Percentiles rank a stretch among this genome's conserved stretches.
These are phyloP conservation scores for Polyommatus iphigenia DNA, from an alignment of 2,888 invertebrate genomes.

Conservation along the genomic window DNA sequence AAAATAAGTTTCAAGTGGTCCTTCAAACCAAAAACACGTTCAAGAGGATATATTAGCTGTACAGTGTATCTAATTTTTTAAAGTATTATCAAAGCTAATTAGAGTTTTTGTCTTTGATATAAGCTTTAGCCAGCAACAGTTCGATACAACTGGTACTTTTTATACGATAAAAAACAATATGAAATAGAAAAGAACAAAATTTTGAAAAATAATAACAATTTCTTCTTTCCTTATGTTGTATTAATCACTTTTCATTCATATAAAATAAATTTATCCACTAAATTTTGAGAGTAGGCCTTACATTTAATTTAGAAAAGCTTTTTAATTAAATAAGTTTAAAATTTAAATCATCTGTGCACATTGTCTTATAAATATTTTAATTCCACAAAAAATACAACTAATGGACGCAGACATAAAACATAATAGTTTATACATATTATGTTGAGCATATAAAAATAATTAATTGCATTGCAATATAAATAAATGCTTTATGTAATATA, in stretches of 20 bases:
- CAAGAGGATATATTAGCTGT: too few relatives aligned
- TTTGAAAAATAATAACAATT: constrained; percentile 56
- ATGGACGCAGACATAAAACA: constrained; percentile 66
- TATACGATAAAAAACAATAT: neutral
- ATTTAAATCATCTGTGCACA: constrained; percentile 39
- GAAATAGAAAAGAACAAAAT: neutral
- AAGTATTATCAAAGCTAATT: too few relatives aligned
- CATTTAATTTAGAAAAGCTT: constrained; percentile 43
- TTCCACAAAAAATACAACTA: constrained; percentile 57
- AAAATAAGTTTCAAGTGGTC: too few relatives aligned
- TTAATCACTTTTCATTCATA: constrained; percentile 45
- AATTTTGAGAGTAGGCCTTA: constrained; percentile 66
- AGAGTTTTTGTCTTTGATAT: neutral
- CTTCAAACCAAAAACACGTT: too few relatives aligned
- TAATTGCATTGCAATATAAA: constrained; percentile 69
- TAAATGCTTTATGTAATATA: constrained; percentile 76
- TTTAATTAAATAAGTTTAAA: constrained; percentile 36
- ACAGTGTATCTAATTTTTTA: too few relatives aligned
- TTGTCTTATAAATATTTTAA: constrained; percentile 41
- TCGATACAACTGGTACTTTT: neutral
- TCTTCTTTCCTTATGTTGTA: constrained; percentile 58
- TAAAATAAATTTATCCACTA: constrained; percentile 71
- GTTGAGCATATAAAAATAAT: constrained; percentile 76
- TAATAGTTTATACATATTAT: constrained; percentile 51
- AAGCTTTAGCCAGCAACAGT: neutral